Conservation (phyloP, 2,888 invertebrate species). For the Adelognathus sp. region DNA sequence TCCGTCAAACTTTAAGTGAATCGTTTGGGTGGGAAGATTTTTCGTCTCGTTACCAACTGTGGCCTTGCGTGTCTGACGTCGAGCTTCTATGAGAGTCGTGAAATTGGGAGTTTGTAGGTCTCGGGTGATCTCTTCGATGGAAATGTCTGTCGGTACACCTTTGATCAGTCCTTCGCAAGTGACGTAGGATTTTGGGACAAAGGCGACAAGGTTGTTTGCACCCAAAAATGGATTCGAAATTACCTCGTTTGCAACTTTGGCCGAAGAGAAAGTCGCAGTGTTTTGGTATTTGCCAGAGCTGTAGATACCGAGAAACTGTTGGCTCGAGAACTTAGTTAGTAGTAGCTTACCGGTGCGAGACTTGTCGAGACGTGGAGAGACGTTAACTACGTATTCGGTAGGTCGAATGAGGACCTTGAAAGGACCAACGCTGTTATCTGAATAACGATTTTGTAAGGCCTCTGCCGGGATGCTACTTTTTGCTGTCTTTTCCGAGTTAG, state of each 20-base stretch:
- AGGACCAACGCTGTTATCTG: neutral
- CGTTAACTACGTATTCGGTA: neutral
- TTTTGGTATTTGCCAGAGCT: slow-evolving; percentile 18
- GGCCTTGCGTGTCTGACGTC: slow-evolving; percentile 6
- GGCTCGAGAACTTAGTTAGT: neutral
- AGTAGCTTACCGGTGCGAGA: neutral
- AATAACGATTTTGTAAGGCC: neutral
- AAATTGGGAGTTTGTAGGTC: neutral
- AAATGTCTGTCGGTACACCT: slow-evolving; percentile 23
- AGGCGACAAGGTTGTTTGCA: neutral
- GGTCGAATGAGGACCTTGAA: neutral
- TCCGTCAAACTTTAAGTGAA: slow-evolving; percentile 17
- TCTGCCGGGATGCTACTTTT: too few relatives aligned
- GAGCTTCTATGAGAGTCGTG: neutral
- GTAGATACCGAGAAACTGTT: neutral
- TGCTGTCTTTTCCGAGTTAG: too few relatives aligned
- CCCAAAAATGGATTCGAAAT: neutral
- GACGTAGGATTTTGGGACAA: neutral
- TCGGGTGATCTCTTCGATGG: slow-evolving; percentile 2
- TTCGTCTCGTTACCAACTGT: neutral
- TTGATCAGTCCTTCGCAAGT: slow-evolving; percentile 25
- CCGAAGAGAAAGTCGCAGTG: neutral
- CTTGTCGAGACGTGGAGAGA: neutral
- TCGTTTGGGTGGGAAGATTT: slow-evolving; percentile 4
- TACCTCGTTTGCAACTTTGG: neutral